A percentile compares a stretch with the other conserved stretches of the same genome.
phyloP scores from a whole-genome alignment of 2,888 invertebrate species.

The Eurytoma adleriae region DNA sequence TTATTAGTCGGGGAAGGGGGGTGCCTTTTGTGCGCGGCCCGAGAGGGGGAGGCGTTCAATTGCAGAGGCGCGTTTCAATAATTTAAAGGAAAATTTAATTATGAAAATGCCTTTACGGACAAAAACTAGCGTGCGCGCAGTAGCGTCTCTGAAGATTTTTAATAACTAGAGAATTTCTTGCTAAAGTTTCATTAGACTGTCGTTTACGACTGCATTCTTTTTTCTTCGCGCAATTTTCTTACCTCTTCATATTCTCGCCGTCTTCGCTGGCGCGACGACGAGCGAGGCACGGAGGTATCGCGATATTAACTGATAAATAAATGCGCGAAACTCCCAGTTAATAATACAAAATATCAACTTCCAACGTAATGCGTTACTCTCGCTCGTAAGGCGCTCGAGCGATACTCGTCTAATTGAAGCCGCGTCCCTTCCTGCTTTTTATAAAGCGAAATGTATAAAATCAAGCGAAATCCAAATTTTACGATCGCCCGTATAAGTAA shows the following conservation, averaged over 20 bases:
- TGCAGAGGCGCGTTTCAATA: neutral
- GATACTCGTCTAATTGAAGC: too few species aligned
- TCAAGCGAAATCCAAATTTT: too few species aligned
- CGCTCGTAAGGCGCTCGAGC: too few species aligned
- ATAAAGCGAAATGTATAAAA: too few species aligned
- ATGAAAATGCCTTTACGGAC: slow-evolving; percentile 13
- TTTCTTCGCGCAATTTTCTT: slow-evolving; percentile 21
- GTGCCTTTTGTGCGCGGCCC: too few species aligned
- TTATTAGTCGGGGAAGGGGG: too few species aligned
- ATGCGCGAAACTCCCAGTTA: neutral
- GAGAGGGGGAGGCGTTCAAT: neutral
- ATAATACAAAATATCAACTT: slow-evolving; percentile 15
- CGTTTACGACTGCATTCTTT: slow-evolving; percentile 24
- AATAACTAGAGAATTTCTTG: slow-evolving; percentile 24
- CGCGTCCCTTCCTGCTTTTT: too few species aligned
- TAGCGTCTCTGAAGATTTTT: slow-evolving; percentile 21
- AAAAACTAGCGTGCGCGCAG: neutral
- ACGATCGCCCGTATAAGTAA: too few species aligned
- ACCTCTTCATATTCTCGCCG: neutral
- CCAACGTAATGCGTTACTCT: neutral
- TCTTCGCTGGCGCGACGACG: neutral
- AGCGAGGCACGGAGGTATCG: neutral
- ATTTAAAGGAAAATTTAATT: slow-evolving; percentile 37
- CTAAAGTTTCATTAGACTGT: slow-evolving; percentile 13
- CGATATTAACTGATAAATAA: neutral